A percentile compares a stretch with the other conserved stretches of the same genome.
phyloP scores from a whole-genome alignment of 2,113 vertebrate genomes.

The Terrapene triunguis region DNA sequence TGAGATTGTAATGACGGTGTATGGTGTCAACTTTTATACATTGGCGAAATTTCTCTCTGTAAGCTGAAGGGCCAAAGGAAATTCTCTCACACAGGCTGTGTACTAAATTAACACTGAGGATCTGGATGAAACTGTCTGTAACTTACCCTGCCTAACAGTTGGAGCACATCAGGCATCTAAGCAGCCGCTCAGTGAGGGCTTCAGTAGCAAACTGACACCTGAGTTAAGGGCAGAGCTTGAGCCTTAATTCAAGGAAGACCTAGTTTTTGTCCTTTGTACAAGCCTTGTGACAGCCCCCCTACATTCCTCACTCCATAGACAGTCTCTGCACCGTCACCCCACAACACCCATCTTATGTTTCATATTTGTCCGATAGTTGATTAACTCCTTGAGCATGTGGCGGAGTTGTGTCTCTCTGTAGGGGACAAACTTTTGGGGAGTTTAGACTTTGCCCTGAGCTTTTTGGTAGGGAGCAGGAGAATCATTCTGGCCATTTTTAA shows the following conservation, averaged over 20 bases:
- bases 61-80: neutral
- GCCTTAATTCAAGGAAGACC: neutral
- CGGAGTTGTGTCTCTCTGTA: neutral
- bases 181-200: neutral
- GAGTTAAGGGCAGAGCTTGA: slow-evolving; percentile 11
- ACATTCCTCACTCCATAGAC: accelerated
- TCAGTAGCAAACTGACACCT: neutral
- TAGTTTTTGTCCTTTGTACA: accelerated
- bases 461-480: neutral
- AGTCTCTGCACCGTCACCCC: neutral
- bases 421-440: accelerated
- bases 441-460: neutral
- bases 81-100: neutral
- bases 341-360: neutral
- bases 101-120: slow-evolving; percentile 18
- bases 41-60: slow-evolving; percentile 1
- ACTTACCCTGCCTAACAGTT: slow-evolving; percentile 4
- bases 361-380: neutral
- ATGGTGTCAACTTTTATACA: slow-evolving; percentile 55
- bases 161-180: slow-evolving; percentile 39
- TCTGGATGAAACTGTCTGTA: slow-evolving; percentile 50
- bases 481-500: neutral
- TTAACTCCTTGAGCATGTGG: neutral
- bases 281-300: neutral
- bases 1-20: neutral